Conservation (phyloP, 2,797 vertebrate genomes). For the Ctenochaetus hawaiiensis region DNA sequence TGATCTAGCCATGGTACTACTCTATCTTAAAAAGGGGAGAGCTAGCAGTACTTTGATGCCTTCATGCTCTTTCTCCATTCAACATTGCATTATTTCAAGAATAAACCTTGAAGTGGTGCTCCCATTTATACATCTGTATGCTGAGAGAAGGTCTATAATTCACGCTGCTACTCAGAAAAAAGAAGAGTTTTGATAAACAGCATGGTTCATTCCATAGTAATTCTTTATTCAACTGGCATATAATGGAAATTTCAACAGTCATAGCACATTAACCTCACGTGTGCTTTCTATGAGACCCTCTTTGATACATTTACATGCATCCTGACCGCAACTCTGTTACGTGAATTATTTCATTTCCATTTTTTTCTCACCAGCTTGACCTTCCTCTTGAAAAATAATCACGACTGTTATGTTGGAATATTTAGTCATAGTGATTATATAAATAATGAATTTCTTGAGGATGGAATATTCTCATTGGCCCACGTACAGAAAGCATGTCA, state of each 20-base stretch:
- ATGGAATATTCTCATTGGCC: constrained; percentile 78
- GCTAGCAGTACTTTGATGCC: constrained; percentile 36
- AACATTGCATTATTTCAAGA: constrained; percentile 56
- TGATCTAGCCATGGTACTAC: constrained; percentile 18
- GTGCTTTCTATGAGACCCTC: constrained; percentile 84
- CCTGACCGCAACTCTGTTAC: constrained; percentile 90
- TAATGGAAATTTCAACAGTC: constrained; percentile 96
- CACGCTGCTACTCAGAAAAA: constrained; percentile 69
- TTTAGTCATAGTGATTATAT: constrained; percentile 88
- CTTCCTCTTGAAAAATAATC: constrained; percentile 93
- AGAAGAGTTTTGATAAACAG: constrained; percentile 80
- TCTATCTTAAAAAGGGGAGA: constrained; percentile 27
- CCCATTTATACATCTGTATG: constrained; percentile 72
- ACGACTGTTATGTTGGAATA: constrained; percentile 94
- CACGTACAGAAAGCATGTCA: constrained; percentile 39
- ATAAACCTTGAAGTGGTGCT: constrained; percentile 65
- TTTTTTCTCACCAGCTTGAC: constrained; percentile 90
- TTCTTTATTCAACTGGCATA: constrained; percentile 90
- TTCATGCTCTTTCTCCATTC: constrained; percentile 31
- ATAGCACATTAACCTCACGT: constrained; percentile 94
- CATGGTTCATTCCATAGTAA: constrained; percentile 81
- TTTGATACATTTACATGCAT: constrained; percentile 95
- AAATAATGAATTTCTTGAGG: constrained; percentile 94
- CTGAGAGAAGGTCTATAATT: constrained; percentile 72
- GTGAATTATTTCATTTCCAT: constrained; percentile 94